Evolutionary conservation across 2,797 vertebrate genomes (phyloP).

Genomic region (Melanotaenia maccullochi): DNA sequence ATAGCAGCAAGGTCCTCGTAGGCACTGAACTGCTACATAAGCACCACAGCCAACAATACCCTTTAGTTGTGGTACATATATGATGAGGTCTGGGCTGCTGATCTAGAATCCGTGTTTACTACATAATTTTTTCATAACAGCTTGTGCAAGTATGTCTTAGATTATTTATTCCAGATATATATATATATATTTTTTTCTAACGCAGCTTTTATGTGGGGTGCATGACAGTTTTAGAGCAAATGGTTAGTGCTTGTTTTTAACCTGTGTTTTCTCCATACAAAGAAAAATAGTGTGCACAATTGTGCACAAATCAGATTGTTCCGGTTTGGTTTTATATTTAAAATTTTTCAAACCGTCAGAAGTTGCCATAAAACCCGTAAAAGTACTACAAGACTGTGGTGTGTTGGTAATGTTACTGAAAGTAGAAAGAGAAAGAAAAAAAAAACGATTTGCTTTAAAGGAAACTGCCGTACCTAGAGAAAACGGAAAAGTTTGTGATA

Average conservation of each 20-base stretch:
- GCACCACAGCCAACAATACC: slow-evolving; percentile 50
- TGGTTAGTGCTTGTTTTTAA: neutral
- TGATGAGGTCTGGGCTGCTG: slow-evolving; percentile 26
- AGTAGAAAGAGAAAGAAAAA: no score
- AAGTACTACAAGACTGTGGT: neutral
- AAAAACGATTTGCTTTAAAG: no score
- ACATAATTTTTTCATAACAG: slow-evolving; percentile 46
- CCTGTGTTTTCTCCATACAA: slow-evolving; percentile 4
- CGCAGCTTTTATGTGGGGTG: slow-evolving; percentile 4
- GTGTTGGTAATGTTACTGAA: neutral
- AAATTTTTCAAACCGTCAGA: neutral
- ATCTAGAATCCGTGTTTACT: slow-evolving; percentile 43
- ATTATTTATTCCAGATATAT: slow-evolving; percentile 6
- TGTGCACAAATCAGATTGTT: neutral
- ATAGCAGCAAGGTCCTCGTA: slow-evolving; percentile 63
- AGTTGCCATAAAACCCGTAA: no score
- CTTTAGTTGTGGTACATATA: slow-evolving; percentile 43
- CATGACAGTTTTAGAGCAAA: neutral
- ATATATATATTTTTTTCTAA: slow-evolving; percentile 13
- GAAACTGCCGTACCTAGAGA: no score
- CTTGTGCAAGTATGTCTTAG: slow-evolving; percentile 11
- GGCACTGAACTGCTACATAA: slow-evolving; percentile 48
- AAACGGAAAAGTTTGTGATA: no score
- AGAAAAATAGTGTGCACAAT: neutral
- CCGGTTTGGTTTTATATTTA: neutral